These are phyloP conservation scores for Mionectes olivaceus DNA, from an alignment of 2,797 vertebrate genomes.

Conservation along the genomic window DNA sequence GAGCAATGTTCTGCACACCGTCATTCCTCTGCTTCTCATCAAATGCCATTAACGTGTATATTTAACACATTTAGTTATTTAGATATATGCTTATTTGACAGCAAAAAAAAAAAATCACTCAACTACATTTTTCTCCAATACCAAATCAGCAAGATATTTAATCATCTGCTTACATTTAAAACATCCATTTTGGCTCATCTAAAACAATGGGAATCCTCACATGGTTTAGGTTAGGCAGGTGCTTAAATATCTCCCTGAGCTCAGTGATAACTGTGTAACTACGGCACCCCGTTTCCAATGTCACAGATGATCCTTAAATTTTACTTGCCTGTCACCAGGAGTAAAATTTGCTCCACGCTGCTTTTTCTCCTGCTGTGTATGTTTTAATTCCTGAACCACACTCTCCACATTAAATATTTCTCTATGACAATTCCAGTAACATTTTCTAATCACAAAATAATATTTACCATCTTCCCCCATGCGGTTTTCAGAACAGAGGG, in stretches of 20 bases:
- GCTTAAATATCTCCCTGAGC: constrained; percentile 7
- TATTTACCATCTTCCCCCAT: constrained; percentile 74
- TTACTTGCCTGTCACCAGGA: constrained; percentile 33
- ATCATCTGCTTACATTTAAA: not conserved
- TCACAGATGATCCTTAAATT: constrained; percentile 20
- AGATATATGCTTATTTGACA: not conserved
- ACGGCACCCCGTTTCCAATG: not conserved
- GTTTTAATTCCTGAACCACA: constrained; percentile 68
- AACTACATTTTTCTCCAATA: not conserved
- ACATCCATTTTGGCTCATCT: not conserved
- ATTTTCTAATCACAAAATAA: constrained; percentile 82
- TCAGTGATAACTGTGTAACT: constrained; percentile 2
- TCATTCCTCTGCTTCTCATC: not conserved
- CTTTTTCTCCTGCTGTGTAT: constrained; percentile 47
- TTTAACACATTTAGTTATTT: not conserved
- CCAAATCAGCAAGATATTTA: not conserved
- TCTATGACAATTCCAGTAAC: constrained; percentile 76
- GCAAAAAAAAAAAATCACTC: not conserved
- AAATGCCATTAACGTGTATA: not conserved
- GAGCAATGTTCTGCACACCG: not conserved
- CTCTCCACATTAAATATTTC: constrained; percentile 66
- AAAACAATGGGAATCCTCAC: constrained; percentile 2
- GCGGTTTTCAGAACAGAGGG: constrained; percentile 69
- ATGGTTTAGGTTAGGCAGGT: constrained; percentile 49
- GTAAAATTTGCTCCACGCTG: constrained; percentile 45